phyloP scores from a whole-genome alignment of 2,888 invertebrate species.

The Teleiodes luculella region DNA sequence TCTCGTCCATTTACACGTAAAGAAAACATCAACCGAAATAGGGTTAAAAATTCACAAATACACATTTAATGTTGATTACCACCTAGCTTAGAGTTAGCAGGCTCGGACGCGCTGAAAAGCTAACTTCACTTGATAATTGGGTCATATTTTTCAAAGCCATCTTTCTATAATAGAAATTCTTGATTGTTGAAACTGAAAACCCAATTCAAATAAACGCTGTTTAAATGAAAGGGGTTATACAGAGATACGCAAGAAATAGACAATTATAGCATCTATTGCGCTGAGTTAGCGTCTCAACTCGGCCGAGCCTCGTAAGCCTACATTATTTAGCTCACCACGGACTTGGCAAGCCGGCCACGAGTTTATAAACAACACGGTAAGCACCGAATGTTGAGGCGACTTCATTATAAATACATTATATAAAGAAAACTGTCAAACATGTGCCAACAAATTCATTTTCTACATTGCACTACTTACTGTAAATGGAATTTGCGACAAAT shows the following conservation, averaged over 20 bases:
- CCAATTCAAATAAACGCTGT: no score
- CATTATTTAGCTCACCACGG: constrained; percentile 50
- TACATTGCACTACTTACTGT: constrained; percentile 9
- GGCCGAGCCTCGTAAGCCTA: constrained; percentile 45
- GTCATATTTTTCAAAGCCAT: no score
- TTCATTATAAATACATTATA: constrained; percentile 8
- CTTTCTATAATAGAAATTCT: no score
- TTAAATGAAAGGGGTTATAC: no score
- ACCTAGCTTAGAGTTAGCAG: constrained; percentile 59
- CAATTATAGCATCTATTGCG: no score
- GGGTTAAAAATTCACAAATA: constrained; percentile 76
- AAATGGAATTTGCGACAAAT: neutral
- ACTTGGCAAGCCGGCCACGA: constrained; percentile 66
- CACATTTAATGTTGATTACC: constrained; percentile 76
- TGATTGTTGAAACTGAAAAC: no score
- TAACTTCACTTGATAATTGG: no score
- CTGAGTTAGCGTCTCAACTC: constrained; percentile 34
- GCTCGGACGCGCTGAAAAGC: constrained; percentile 51
- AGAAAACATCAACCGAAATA: constrained; percentile 75
- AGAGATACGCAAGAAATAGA: no score
- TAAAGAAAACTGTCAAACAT: neutral
- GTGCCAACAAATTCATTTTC: constrained; percentile 7
- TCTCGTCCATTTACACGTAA: constrained; percentile 75
- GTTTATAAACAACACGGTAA: constrained; percentile 39
- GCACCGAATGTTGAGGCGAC: constrained; percentile 40